A percentile compares a stretch with the other conserved stretches of the same genome.
Conservation (phyloP, 1,140 invertebrate genomes). For the Pogonognathellus flavescens region DNA sequence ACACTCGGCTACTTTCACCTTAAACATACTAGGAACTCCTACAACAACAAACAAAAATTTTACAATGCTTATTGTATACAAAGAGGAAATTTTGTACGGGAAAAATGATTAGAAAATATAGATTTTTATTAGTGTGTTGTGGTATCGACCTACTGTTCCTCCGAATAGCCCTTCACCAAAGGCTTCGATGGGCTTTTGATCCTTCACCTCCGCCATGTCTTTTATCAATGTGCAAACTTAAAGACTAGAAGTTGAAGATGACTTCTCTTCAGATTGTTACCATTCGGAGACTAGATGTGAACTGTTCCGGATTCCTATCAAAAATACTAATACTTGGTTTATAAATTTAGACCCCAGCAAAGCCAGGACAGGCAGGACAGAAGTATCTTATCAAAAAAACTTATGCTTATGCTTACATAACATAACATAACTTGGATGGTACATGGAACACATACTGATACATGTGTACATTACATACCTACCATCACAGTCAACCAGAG, state of each 20-base stretch:
- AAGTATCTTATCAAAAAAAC: slow-evolving; percentile 38
- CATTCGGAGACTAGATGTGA: slow-evolving; percentile 42
- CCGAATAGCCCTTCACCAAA: slow-evolving; percentile 49
- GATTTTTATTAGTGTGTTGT: not conserved
- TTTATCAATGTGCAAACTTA: slow-evolving; percentile 24
- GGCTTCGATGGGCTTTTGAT: slow-evolving; percentile 18
- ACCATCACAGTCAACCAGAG: not conserved
- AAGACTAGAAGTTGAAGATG: not conserved
- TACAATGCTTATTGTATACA: not conserved
- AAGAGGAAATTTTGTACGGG: not conserved
- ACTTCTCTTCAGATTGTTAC: slow-evolving; percentile 34
- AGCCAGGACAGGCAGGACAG: slow-evolving; percentile 43
- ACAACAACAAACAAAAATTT: slow-evolving; percentile 22
- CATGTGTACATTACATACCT: slow-evolving; percentile 6
- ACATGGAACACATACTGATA: slow-evolving; percentile 10
- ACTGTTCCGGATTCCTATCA: slow-evolving; percentile 46
- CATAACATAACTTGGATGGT: not conserved
- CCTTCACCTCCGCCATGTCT: slow-evolving; percentile 42
- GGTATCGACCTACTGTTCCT: slow-evolving; percentile 54
- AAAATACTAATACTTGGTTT: slow-evolving; percentile 44
- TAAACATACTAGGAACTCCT: slow-evolving; percentile 29
- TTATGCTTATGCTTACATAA: slow-evolving; percentile 47
- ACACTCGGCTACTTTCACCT: slow-evolving; percentile 48
- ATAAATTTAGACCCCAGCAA: slow-evolving; percentile 36
- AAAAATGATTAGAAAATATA: not conserved